Percentiles rank a stretch among this genome's conserved stretches.
These are phyloP conservation scores for Eubucco bourcierii DNA, from an alignment of 2,113 vertebrate species.

Conservation along the genomic window DNA sequence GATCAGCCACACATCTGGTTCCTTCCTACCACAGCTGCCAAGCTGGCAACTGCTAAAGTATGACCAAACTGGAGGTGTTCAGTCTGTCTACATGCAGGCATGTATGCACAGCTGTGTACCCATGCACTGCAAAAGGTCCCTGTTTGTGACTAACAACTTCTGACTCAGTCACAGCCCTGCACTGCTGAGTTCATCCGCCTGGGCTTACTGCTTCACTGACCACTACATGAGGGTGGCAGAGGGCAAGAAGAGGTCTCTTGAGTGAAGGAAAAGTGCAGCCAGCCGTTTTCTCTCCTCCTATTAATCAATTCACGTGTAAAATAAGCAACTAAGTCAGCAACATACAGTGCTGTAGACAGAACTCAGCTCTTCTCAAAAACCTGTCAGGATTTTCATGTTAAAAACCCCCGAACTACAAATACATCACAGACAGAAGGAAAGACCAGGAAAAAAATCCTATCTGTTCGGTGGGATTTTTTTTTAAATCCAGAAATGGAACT, in stretches of 20 bases:
- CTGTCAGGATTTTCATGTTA: background rate
- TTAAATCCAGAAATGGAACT: background rate
- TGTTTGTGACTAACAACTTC: fast-evolving
- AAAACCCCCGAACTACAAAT: background rate
- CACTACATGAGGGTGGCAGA: fast-evolving
- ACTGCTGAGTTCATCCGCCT: background rate
- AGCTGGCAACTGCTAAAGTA: background rate
- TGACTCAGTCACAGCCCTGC: background rate
- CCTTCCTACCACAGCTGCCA: background rate
- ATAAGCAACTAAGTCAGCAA: background rate
- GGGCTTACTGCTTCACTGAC: background rate
- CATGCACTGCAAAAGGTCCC: fast-evolving
- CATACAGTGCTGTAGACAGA: background rate
- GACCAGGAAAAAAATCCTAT: background rate
- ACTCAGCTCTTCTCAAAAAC: background rate
- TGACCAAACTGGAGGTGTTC: fast-evolving
- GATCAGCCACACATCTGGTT: background rate
- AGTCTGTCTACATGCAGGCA: fast-evolving
- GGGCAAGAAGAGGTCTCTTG: background rate
- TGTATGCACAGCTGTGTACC: fast-evolving
- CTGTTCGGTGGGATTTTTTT: background rate
- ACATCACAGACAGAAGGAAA: background rate
- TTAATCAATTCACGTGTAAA: background rate
- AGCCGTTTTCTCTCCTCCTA: fast-evolving
- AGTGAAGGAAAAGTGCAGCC: background rate